Evolutionary conservation across 2,888 invertebrate species (phyloP).

Genomic region (Rotaria sp.): DNA sequence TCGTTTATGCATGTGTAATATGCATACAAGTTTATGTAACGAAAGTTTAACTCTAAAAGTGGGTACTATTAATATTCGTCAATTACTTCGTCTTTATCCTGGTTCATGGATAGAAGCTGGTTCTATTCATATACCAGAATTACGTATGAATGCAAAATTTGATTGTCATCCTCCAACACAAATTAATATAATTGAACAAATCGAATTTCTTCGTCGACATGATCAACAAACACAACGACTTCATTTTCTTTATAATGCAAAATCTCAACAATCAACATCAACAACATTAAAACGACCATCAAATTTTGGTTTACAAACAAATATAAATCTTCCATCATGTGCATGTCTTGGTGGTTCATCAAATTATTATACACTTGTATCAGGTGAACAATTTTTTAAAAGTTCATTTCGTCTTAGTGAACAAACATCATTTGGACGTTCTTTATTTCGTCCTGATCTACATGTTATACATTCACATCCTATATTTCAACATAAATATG

Average conservation of each 20-base stretch:
- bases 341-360: not conserved
- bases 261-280: not conserved
- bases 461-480: not conserved
- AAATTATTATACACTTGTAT: not conserved
- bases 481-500: not conserved
- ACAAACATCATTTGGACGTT: not conserved
- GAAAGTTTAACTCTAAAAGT: constrained; percentile 34
- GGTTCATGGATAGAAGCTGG: constrained; percentile 22
- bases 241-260: constrained; percentile 31
- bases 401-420: not conserved
- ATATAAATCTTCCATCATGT: not conserved
- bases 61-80: constrained; percentile 16
- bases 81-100: constrained; percentile 16
- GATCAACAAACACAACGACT: constrained; percentile 33
- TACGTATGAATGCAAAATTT: not conserved
- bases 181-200: constrained; percentile 11
- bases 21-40: constrained; percentile 32
- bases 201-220: constrained; percentile 32
- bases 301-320: no score
- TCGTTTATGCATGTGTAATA: constrained; percentile 34
- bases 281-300: not conserved
- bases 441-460: not conserved
- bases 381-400: not conserved
- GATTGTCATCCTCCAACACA: not conserved
- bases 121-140: not conserved